Base-by-base conservation (phyloP, 2,797 vertebrate species). In the Myotis vivesi region DNA sequence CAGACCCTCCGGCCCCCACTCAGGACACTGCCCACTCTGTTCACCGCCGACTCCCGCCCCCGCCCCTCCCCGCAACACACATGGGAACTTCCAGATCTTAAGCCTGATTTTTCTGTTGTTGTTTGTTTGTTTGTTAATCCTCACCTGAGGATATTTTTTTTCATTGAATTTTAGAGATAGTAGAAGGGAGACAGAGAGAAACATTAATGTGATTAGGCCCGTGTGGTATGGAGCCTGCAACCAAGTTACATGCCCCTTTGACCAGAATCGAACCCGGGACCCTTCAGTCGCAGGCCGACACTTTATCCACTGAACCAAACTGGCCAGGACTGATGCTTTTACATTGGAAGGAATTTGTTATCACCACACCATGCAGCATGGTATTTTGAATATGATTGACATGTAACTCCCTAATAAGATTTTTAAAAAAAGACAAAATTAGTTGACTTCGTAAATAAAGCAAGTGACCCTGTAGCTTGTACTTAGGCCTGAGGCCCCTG, bases 401-500 rank as follows among this genome's bases (percentile, higher is more conserved):
- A 66, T 20, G 2, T 6, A 19, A 16, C 73, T 86, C 53, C 81
- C 72, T 36, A 33, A 28, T 15, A 77, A 46, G 53, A 33, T 16
- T 62, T 10, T 57, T 59, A 3, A 3, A 6, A 28, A 28, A 30
- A 64, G 66, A 23, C 69, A 23, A 68, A 66, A 25, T 25, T 51
- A 2, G 15, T 11, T 1, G 41, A 41, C 51, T 76, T 33, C 20
- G 10, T 22, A 22, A 36, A 23, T 3, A 71, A 38, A 49, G 59
- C 22, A 15, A 28, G 19, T 49, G 5, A 55, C 55, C 1, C 23
- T 44, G 23, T 3, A 1, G 57, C 59, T 44, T 23, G 4, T 0
- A 0, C 19, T 15, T 19, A 12, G 36, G 13, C 10, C 12, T n/a
- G n/a, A 2, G 0, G 0, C 22, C 41, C 1, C 33, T 6, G 11